These are phyloP conservation scores for Melanostigma gelatinosum DNA, from an alignment of 2,113 vertebrate genomes.

Conservation along the genomic window DNA sequence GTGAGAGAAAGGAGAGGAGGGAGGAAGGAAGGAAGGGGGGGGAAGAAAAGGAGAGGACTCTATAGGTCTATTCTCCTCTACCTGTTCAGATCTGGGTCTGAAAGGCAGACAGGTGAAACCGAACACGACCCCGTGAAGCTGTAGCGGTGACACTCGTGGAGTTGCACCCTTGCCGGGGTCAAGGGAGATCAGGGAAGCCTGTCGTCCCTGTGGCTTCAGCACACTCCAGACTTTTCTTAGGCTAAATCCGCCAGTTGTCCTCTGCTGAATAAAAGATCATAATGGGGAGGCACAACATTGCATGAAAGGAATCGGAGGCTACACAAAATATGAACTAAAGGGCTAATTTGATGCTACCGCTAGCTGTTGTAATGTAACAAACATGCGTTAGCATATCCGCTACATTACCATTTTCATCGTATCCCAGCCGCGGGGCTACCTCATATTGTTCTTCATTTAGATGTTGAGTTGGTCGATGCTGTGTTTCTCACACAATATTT, in stretches of 20 bases:
- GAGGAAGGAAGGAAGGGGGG: slow-evolving; percentile 43
- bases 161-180: slow-evolving; percentile 58
- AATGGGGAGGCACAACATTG: neutral
- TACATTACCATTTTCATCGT: neutral
- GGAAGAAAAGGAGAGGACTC: slow-evolving; percentile 54
- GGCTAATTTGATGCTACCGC: neutral
- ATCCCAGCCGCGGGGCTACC: neutral
- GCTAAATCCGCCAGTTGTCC: slow-evolving; percentile 18
- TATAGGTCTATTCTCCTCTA: slow-evolving; percentile 74
- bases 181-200: slow-evolving; percentile 38
- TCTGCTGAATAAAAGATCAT: neutral
- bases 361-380: neutral
- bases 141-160: slow-evolving; percentile 65
- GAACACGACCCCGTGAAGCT: slow-evolving; percentile 61
- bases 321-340: neutral
- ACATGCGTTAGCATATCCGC: neutral
- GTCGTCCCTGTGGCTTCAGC: slow-evolving; percentile 36
- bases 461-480: too few relatives aligned
- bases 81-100: slow-evolving; percentile 71
- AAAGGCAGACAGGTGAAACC: slow-evolving; percentile 79
- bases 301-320: neutral
- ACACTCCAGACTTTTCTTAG: slow-evolving; percentile 46
- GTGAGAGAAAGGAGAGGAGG: slow-evolving; percentile 37
- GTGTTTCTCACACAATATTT: too few relatives aligned
- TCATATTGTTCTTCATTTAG: neutral